These are phyloP conservation scores for Morbakka virulenta DNA, from an alignment of 30 jellyfish, hydroid and myxozoan genomes.

Conservation along the genomic window DNA sequence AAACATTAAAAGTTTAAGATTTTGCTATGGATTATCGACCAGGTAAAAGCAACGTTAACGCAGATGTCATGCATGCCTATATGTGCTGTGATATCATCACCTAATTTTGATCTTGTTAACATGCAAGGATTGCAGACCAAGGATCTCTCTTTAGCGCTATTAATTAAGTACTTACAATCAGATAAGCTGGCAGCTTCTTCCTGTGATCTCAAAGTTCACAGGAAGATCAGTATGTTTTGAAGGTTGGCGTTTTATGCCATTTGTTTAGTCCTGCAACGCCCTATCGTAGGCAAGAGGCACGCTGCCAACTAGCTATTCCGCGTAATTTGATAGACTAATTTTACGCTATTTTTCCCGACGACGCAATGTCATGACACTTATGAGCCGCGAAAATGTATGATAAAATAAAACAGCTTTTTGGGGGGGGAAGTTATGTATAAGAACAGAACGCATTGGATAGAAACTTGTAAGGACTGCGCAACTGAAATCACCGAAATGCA, in stretches of 20 bases:
- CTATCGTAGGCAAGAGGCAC: neutral
- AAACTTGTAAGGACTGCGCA: neutral
- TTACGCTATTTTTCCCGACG: neutral
- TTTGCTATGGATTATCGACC: neutral
- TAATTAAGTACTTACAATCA: too few relatives aligned
- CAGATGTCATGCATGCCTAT: slow-evolving; percentile 11
- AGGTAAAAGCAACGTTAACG: neutral
- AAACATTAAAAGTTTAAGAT: too few relatives aligned
- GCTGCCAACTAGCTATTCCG: neutral
- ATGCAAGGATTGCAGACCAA: too few relatives aligned
- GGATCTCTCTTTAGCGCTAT: too few relatives aligned
- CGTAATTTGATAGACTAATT: neutral
- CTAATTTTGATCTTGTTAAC: too few relatives aligned
- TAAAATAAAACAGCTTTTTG: too few relatives aligned
- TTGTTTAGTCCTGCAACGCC: neutral
- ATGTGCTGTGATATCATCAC: too few relatives aligned
- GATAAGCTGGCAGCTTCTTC: too few relatives aligned
- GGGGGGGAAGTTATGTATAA: neutral
- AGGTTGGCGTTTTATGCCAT: slow-evolving; percentile 4
- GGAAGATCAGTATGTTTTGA: neutral
- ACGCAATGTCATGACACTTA: neutral
- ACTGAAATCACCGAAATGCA: neutral
- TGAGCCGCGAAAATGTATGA: neutral
- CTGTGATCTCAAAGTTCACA: too few relatives aligned
- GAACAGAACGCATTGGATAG: neutral